A percentile compares a stretch with the other conserved stretches of the same genome.
These are phyloP conservation scores for Kuschelorhynchus macadamiae DNA, from an alignment of 2,888 invertebrate species.

Conservation along the genomic window DNA sequence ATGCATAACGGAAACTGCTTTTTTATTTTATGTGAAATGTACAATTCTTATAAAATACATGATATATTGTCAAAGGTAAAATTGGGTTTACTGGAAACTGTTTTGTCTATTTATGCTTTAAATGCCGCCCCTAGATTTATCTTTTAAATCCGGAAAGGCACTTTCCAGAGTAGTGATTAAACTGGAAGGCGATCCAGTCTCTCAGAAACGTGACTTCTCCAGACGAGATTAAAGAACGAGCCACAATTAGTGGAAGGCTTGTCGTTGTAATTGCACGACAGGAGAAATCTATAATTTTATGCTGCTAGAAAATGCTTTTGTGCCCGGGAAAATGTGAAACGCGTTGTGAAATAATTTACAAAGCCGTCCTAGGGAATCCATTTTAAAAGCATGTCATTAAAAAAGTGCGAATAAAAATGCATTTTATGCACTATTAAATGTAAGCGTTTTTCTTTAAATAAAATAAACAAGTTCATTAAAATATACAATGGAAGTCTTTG, in stretches of 20 bases:
- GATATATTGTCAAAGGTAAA: too few species aligned
- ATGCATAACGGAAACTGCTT: too few species aligned
- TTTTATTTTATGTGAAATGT: too few species aligned
- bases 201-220: conserved; percentile 48
- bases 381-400: too few species aligned
- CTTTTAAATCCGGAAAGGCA: conserved; percentile 44
- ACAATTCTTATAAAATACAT: too few species aligned
- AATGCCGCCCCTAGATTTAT: conserved; percentile 25
- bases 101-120: background rate
- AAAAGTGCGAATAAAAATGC: background rate
- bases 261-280: conserved; percentile 46
- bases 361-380: background rate
- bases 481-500: too few species aligned
- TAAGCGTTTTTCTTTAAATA: too few species aligned
- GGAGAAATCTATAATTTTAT: conserved; percentile 44
- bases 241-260: conserved; percentile 49
- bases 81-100: background rate
- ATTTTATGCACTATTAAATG: too few species aligned
- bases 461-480: too few species aligned
- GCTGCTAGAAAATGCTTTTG: conserved; percentile 13
- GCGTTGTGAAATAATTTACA: conserved; percentile 5
- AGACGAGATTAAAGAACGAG: conserved; percentile 49
- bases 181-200: conserved; percentile 47
- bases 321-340: conserved; percentile 21
- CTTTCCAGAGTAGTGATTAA: conserved; percentile 47